Evolutionary conservation across 1,140 invertebrate species (phyloP), one percentile per base, ranked within the genome.

Genomic region (Heliothis virescens): DNA sequence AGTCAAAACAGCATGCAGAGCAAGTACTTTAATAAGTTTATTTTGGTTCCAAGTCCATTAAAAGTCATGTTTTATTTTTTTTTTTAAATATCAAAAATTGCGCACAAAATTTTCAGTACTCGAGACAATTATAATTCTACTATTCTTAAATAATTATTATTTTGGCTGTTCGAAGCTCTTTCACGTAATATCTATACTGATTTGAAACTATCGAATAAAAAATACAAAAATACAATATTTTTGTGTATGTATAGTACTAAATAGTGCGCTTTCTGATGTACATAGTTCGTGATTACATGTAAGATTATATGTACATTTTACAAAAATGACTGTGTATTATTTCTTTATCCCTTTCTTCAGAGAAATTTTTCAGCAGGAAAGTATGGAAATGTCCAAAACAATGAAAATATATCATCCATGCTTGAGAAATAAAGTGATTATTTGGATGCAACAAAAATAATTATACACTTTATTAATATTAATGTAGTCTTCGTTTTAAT

Each of bases 301-400:
- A 94, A 94, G 92, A 94, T 90, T 94, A 94, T 93, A 94, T 94
- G 92, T 94, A 94, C 86, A 93, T 94, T 94, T 94, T 94, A 91
- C 92, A 94, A 92, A 91, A 86, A 72, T 63, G 34, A 9, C 52
- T 78, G 71, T 81, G 77, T 89, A 86, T 88, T 67, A 77, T 77
- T 77, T 77, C 13, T 15, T 3, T 53, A 53, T 53, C n/a, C 52
- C 12, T 53, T 7, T 41, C 5, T 41, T 41, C 5, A 5, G 34
- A 7, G 34, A 41, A 41, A 41, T 41, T 5, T 41, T 41, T 41
- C 34, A 3, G 7, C 7, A 9, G 3, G 1, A 41, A 41, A 41
- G 34, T 41, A 5, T 34, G 7, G 34, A 34, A 34, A 2, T 7
- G 7, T 3, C 34, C 34, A 34, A 7, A 34, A 7, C 5, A 9